These are phyloP conservation scores for Eulemur rubriventer DNA, from an alignment of 2,797 vertebrate species.

Conservation along the genomic window DNA sequence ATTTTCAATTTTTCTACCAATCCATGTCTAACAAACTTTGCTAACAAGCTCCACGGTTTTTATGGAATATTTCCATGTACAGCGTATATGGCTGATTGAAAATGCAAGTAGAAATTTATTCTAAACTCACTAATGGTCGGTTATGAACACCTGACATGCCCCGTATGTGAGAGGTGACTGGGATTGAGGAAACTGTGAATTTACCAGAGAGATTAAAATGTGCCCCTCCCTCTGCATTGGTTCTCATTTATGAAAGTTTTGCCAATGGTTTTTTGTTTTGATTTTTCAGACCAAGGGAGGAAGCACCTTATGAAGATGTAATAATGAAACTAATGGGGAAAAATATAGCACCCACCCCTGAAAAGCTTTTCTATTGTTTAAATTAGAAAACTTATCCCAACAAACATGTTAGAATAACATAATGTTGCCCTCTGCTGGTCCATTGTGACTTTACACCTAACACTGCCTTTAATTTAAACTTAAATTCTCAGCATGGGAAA, in stretches of 20 bases:
- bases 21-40: not conserved
- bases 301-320: constrained; percentile 38
- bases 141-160: constrained; percentile 81
- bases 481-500: not conserved
- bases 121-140: constrained; percentile 80
- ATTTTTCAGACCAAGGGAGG: constrained; percentile 30
- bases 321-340: constrained; percentile 48
- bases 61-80: constrained; percentile 76
- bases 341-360: not conserved
- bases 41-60: constrained; percentile 78
- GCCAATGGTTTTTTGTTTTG: constrained; percentile 1
- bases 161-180: constrained; percentile 63
- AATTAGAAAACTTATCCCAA: constrained; percentile 41
- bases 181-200: not conserved
- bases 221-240: not conserved
- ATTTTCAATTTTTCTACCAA: constrained; percentile 20
- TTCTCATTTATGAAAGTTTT: constrained; percentile 25
- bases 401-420: constrained; percentile 47
- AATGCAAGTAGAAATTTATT: constrained; percentile 80
- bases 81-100: constrained; percentile 69
- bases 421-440: constrained; percentile 81
- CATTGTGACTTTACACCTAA: constrained; percentile 50
- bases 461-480: not conserved
- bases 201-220: not conserved
- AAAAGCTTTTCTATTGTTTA: constrained; percentile 65